phyloP scores from a whole-genome alignment of 2,797 vertebrate species.

The Rhabdophis nuchalis region DNA sequence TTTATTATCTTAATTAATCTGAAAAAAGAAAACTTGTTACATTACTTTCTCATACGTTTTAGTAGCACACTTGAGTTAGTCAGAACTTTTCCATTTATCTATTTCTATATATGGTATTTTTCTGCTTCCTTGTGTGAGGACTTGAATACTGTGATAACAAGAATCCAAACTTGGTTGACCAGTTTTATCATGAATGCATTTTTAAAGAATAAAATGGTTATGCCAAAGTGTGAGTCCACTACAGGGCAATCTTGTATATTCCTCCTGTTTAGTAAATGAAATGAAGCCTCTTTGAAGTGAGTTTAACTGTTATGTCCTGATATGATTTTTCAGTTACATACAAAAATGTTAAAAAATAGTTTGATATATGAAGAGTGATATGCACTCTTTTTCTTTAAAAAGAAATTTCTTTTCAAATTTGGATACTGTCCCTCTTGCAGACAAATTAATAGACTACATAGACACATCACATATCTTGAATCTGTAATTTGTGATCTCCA shows the following conservation, averaged over 20 bases:
- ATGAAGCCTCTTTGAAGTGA: background rate
- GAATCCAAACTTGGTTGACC: background rate
- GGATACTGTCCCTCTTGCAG: no score
- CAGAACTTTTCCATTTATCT: background rate
- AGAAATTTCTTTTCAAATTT: no score
- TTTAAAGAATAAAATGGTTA: background rate
- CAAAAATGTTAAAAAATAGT: background rate
- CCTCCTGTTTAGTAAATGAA: background rate
- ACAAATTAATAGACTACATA: no score
- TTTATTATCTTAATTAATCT: conserved; percentile 38
- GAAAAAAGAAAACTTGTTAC: conserved; percentile 19
- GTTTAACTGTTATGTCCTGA: background rate
- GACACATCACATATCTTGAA: no score
- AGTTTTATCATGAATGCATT: background rate
- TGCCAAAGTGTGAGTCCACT: background rate
- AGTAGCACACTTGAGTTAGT: conserved; percentile 21
- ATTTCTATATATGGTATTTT: background rate
- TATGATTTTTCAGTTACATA: background rate
- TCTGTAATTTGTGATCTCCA: no score
- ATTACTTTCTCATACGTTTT: conserved; percentile 31
- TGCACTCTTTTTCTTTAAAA: background rate
- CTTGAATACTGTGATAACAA: background rate
- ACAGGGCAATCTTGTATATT: background rate
- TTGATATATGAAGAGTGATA: background rate
- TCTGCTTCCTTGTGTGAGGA: background rate